These are phyloP conservation scores for Nomada fucata DNA, from an alignment of 2,888 invertebrate species.

Conservation along the genomic window DNA sequence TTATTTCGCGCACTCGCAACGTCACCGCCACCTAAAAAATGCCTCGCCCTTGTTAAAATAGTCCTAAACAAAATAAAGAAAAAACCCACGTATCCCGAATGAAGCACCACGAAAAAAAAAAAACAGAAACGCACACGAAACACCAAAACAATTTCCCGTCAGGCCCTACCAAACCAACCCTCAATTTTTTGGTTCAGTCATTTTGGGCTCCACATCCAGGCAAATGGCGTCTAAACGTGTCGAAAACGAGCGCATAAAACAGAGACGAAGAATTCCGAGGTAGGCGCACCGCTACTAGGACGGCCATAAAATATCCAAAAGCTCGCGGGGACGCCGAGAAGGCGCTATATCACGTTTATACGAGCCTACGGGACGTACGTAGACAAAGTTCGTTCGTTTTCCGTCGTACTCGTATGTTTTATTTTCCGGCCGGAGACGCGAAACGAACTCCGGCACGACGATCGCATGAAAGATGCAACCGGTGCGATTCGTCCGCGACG, in stretches of 20 bases:
- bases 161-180: background rate
- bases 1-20: too few relatives aligned
- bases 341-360: background rate
- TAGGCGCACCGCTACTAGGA: background rate
- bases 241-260: background rate
- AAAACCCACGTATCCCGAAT: too few relatives aligned
- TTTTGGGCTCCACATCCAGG: background rate
- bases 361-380: background rate
- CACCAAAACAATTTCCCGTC: background rate
- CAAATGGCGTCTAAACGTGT: too few relatives aligned
- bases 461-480: slow-evolving; percentile 51
- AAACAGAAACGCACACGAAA: too few relatives aligned
- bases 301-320: background rate
- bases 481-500: slow-evolving; percentile 43
- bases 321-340: background rate
- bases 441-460: slow-evolving; percentile 2
- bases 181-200: background rate
- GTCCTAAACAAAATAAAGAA: too few relatives aligned
- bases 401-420: background rate
- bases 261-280: background rate
- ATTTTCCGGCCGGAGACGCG: slow-evolving; percentile 6
- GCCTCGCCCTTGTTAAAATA: too few relatives aligned
- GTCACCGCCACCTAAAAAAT: too few relatives aligned
- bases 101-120: too few relatives aligned
- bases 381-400: background rate